These are phyloP conservation scores for Mesoclemmys tuberculata DNA, from an alignment of 2,113 vertebrate genomes.

Conservation along the genomic window DNA sequence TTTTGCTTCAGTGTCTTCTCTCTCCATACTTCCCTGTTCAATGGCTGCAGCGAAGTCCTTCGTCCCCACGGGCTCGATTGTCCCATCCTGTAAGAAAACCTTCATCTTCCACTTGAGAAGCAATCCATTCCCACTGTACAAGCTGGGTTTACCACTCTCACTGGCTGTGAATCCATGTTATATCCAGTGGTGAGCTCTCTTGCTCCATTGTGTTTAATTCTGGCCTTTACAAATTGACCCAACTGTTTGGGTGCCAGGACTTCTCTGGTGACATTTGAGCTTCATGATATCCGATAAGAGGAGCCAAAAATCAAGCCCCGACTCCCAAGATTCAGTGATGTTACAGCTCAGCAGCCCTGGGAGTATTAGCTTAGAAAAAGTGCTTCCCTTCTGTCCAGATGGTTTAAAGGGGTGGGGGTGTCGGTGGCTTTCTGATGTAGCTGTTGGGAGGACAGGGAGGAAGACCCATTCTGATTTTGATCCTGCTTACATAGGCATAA, in stretches of 20 bases:
- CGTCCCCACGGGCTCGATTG: neutral
- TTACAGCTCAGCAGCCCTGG: neutral
- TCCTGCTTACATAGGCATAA: neutral
- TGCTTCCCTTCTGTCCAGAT: neutral
- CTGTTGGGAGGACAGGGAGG: neutral
- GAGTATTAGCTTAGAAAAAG: neutral
- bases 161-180: neutral
- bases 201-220: neutral
- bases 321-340: neutral
- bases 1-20: neutral
- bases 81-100: neutral
- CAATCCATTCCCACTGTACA: neutral
- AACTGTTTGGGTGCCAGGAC: neutral
- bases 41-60: neutral
- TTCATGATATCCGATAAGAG: neutral
- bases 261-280: neutral
- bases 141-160: neutral
- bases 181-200: neutral
- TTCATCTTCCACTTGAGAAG: neutral
- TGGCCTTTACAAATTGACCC: neutral
- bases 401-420: neutral
- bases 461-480: slow-evolving; percentile 8
- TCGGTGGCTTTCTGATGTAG: neutral
- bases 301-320: neutral
- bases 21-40: neutral